phyloP scores from a whole-genome alignment of 2,113 vertebrate species.

The Gymnobelideus leadbeateri region DNA sequence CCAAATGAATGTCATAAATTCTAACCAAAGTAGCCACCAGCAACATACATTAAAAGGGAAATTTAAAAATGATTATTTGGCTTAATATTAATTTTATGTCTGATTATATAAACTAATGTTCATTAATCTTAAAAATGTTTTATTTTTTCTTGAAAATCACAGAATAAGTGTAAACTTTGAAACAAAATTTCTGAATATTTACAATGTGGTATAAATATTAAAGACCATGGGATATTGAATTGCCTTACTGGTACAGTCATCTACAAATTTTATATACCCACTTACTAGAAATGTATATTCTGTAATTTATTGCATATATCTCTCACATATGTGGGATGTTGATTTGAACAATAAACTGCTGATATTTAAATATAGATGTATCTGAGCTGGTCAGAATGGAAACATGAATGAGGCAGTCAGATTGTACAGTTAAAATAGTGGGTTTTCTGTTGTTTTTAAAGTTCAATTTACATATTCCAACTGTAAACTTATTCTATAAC shows the following conservation, averaged over 20 bases:
- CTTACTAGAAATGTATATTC: conserved; percentile 68
- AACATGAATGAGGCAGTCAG: background rate
- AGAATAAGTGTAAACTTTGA: conserved; percentile 74
- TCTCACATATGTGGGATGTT: conserved; percentile 72
- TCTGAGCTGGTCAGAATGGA: background rate
- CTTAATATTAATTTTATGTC: conserved; percentile 78
- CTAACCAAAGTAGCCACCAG: conserved; percentile 7
- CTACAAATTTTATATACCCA: conserved; percentile 20
- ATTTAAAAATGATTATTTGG: conserved; percentile 78
- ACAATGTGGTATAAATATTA: conserved; percentile 67
- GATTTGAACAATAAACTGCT: conserved; percentile 49
- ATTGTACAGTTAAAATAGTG: background rate
- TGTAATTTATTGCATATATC: conserved; percentile 60
- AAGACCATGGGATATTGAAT: conserved; percentile 60
- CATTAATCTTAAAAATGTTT: conserved; percentile 69
- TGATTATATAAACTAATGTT: conserved; percentile 76
- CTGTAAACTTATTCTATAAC: background rate
- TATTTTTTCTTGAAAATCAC: conserved; percentile 70
- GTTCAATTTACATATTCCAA: background rate
- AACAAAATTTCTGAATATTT: conserved; percentile 77
- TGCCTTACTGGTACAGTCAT: conserved; percentile 26
- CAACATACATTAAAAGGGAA: conserved; percentile 68
- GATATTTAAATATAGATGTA: background rate
- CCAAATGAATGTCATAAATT: conserved; percentile 24
- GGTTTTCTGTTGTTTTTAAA: background rate